A percentile compares a stretch with the other conserved stretches of the same genome.
phyloP scores from a whole-genome alignment of 1,140 invertebrate genomes.

The Steinernema feltiae region DNA sequence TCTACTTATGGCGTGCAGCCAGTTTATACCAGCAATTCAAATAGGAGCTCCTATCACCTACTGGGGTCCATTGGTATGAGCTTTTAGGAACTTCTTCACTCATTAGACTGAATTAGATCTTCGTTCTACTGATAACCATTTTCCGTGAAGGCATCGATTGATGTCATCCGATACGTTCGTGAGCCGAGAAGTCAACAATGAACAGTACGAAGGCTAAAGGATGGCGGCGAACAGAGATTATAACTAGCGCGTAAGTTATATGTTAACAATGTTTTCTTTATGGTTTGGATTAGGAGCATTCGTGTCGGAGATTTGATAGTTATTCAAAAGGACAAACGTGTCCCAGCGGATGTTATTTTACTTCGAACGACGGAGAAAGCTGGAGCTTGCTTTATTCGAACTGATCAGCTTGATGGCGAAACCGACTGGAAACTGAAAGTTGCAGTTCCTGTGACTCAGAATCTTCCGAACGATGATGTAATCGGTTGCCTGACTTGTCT shows the following conservation, averaged over 20 bases:
- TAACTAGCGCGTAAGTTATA: slow-evolving; percentile 60
- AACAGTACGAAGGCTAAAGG: slow-evolving; percentile 67
- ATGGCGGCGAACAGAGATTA: slow-evolving; percentile 65
- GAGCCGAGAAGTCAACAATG: slow-evolving; percentile 91
- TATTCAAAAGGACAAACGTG: slow-evolving; percentile 71
- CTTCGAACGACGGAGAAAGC: slow-evolving; percentile 81
- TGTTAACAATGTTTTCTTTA: slow-evolving; percentile 45
- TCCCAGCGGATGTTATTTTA: slow-evolving; percentile 92
- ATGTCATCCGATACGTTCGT: slow-evolving; percentile 79
- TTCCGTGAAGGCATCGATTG: slow-evolving; percentile 92
- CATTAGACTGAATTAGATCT: slow-evolving; percentile 65
- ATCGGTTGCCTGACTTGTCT: slow-evolving; percentile 27
- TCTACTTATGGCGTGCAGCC: slow-evolving; percentile 90
- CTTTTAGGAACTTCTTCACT: slow-evolving; percentile 24
- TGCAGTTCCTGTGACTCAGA: slow-evolving; percentile 85
- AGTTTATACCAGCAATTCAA: slow-evolving; percentile 90
- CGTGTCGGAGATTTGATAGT: slow-evolving; percentile 55
- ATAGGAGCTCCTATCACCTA: slow-evolving; percentile 98
- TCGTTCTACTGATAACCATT: slow-evolving; percentile 89
- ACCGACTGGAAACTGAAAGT: slow-evolving; percentile 97
- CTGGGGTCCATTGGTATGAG: slow-evolving; percentile 83
- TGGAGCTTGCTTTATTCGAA: slow-evolving; percentile 93
- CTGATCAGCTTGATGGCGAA: slow-evolving; percentile 96
- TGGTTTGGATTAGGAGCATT: slow-evolving; percentile 44
- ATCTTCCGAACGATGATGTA: slow-evolving; percentile 71